A percentile compares a stretch with the other conserved stretches of the same genome.
Evolutionary conservation across 2,797 vertebrate species (phyloP).

Genomic region (Scolopax rusticola): DNA sequence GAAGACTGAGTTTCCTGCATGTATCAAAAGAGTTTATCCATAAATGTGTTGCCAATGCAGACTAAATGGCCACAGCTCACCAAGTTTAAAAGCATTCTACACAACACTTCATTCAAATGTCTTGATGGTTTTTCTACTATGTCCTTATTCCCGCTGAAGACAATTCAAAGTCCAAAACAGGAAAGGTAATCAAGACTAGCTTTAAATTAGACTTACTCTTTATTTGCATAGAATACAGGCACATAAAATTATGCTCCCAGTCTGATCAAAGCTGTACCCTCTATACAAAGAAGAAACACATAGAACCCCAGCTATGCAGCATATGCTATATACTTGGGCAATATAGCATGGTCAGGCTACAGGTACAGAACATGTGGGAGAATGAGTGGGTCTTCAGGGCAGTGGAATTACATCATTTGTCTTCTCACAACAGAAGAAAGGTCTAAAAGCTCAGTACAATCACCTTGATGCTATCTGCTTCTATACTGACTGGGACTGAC

Average conservation of each 20-base stretch:
- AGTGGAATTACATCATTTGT: neutral
- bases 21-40: neutral
- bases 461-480: neutral
- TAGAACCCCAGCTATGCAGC: neutral
- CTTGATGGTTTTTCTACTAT: neutral
- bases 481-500: neutral
- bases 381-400: neutral
- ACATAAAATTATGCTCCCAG: neutral
- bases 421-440: neutral
- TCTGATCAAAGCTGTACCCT: neutral
- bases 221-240: neutral
- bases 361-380: neutral
- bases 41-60: neutral
- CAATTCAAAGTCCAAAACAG: neutral
- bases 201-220: neutral
- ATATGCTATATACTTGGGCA: neutral
- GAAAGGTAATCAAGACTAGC: neutral
- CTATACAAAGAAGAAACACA: neutral
- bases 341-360: neutral
- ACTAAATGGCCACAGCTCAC: neutral
- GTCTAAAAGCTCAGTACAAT: neutral
- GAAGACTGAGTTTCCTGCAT: neutral
- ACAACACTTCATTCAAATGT: neutral
- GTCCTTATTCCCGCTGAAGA: neutral
- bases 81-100: neutral